phyloP scores from a whole-genome alignment of 2,113 vertebrate genomes.

The Zapus hudsonius region DNA sequence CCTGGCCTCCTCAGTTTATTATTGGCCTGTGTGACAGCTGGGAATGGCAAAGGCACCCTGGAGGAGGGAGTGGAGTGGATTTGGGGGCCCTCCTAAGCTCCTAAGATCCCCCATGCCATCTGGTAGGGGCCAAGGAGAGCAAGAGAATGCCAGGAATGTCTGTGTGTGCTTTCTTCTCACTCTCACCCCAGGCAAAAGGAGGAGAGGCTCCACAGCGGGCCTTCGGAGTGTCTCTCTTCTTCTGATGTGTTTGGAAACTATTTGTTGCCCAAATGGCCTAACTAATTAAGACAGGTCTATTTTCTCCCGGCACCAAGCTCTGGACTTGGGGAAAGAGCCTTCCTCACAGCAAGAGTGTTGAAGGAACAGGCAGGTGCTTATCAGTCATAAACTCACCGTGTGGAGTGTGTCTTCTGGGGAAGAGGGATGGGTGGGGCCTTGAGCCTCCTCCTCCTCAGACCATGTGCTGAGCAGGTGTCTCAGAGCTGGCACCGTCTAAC shows the following conservation, averaged over 20 bases:
- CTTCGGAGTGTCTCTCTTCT: not conserved
- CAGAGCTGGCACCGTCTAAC: not conserved
- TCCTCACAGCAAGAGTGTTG: not conserved
- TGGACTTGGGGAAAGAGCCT: not conserved
- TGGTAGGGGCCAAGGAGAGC: not conserved
- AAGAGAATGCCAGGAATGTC: conserved; percentile 8
- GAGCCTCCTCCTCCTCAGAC: not conserved
- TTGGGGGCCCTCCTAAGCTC: conserved; percentile 36
- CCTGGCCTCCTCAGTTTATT: not conserved
- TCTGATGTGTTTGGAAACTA: not conserved
- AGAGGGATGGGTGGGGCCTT: accelerated
- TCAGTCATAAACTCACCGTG: not conserved
- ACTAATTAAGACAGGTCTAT: not conserved
- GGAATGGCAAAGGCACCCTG: conserved; percentile 7
- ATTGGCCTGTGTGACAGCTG: conserved; percentile 65
- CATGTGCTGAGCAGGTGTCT: accelerated
- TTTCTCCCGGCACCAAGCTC: not conserved
- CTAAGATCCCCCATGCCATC: not conserved
- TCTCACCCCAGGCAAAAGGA: not conserved
- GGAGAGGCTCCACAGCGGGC: not conserved
- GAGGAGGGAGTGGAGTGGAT: not conserved
- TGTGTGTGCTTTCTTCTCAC: not conserved
- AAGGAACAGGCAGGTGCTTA: not conserved
- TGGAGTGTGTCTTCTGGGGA: not conserved
- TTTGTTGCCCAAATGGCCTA: not conserved